Conservation (phyloP, 2,113 vertebrate genomes). For the Muntiacus reevesi region DNA sequence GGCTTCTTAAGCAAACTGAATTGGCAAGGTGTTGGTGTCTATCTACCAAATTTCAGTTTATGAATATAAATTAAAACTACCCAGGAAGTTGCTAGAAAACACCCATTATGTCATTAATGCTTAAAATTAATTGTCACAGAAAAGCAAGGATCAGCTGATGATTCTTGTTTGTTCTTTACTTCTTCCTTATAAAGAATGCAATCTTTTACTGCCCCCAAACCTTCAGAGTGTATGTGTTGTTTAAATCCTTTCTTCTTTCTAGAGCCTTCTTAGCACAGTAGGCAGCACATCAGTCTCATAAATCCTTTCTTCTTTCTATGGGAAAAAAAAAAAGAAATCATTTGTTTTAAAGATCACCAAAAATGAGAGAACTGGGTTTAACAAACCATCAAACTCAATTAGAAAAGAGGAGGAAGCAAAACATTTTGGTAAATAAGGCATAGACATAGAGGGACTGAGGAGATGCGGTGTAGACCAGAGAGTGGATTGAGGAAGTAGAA, state of each 20-base stretch:
- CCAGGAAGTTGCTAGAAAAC: not conserved
- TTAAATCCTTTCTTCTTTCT: not conserved
- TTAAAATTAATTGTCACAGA: not conserved
- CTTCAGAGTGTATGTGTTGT: not conserved
- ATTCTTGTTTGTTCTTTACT: not conserved
- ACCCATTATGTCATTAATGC: not conserved
- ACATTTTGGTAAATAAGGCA: not conserved
- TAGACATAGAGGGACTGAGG: not conserved
- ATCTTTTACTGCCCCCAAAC: rapidly evolving
- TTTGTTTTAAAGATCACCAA: not conserved
- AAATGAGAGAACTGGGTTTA: not conserved
- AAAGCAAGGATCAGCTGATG: not conserved
- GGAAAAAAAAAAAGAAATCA: not conserved
- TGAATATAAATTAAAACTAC: not conserved
- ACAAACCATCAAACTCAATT: not conserved
- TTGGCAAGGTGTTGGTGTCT: not conserved
- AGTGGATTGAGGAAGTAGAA: not conserved
- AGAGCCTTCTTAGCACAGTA: no score
- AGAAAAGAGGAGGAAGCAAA: not conserved
- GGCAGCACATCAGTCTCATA: no score
- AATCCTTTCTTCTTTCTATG: not conserved
- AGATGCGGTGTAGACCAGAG: not conserved
- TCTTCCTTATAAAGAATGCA: not conserved
- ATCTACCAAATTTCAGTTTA: not conserved
- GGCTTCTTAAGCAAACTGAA: not conserved